Percentiles rank a stretch among this genome's conserved stretches.
Conservation (phyloP, 2,113 vertebrate species). For the Indri indri region DNA sequence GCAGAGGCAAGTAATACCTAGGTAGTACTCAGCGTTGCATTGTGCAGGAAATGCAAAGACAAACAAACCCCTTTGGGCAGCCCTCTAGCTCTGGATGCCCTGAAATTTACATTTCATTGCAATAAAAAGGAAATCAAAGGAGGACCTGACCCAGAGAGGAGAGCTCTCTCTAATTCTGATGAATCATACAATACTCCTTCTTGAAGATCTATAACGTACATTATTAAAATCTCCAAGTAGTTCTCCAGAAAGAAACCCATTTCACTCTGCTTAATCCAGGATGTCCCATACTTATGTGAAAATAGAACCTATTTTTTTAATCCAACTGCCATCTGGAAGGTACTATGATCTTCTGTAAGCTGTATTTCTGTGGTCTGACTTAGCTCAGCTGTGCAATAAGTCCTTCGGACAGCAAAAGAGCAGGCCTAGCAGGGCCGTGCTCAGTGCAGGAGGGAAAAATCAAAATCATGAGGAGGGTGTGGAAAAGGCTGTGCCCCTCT, state of each 20-base stretch:
- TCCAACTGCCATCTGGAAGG: background rate
- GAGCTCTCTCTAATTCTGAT: background rate
- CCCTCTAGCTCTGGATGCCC: background rate
- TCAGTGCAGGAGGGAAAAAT: background rate
- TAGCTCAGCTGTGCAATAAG: background rate
- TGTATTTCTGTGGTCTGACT: background rate
- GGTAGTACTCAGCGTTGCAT: background rate
- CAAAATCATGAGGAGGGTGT: background rate
- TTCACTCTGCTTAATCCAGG: background rate
- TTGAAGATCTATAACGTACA: background rate
- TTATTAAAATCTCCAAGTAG: background rate
- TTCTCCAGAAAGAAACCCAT: background rate
- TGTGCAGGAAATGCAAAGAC: constrained; percentile 8
- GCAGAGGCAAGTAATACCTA: background rate
- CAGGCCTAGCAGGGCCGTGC: background rate
- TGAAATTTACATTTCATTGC: constrained; percentile 51
- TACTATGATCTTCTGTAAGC: background rate
- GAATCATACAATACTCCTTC: background rate
- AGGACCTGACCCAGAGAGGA: background rate
- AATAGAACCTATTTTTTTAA: background rate
- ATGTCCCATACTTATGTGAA: background rate
- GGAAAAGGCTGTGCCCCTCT: background rate
- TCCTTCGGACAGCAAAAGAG: background rate
- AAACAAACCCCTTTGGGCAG: background rate
- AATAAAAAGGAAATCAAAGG: constrained; percentile 45